Percentiles rank a stretch among this genome's conserved stretches.
phyloP scores from a whole-genome alignment of 2,888 invertebrate genomes.

The Fabriciana adippe region DNA sequence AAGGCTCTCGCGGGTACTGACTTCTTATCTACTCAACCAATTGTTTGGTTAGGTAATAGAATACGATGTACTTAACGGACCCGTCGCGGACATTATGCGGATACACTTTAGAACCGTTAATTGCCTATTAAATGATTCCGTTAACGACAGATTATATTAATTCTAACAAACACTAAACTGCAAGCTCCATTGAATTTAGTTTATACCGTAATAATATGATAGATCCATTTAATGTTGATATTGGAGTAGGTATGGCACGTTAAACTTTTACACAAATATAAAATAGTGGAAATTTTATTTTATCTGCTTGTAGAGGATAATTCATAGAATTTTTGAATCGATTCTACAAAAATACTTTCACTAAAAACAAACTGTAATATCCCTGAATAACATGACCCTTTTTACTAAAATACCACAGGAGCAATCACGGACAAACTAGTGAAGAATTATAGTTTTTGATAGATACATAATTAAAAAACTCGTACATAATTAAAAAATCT shows the following conservation, averaged over 20 bases:
- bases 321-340: no score
- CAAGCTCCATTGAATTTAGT: slow-evolving; percentile 11
- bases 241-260: background rate
- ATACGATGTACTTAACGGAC: slow-evolving; percentile 48
- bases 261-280: slow-evolving; percentile 1
- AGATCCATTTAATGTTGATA: slow-evolving; percentile 2
- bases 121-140: slow-evolving; percentile 62
- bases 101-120: slow-evolving; percentile 62
- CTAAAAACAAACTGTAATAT: no score
- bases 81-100: slow-evolving; percentile 51
- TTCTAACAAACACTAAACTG: slow-evolving; percentile 50
- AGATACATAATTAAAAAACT: no score
- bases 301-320: background rate
- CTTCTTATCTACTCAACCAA: slow-evolving; percentile 69
- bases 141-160: slow-evolving; percentile 64
- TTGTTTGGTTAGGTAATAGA: slow-evolving; percentile 76
- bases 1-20: slow-evolving; percentile 49
- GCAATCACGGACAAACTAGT: no score
- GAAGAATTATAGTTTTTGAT: no score
- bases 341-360: no score
- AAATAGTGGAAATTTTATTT: background rate
- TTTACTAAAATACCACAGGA: no score
- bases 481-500: no score
- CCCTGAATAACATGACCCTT: no score
- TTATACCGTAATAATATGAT: slow-evolving; percentile 12